These are phyloP conservation scores for Miichthys miiuy DNA, from an alignment of 2,797 vertebrate species.

Conservation along the genomic window DNA sequence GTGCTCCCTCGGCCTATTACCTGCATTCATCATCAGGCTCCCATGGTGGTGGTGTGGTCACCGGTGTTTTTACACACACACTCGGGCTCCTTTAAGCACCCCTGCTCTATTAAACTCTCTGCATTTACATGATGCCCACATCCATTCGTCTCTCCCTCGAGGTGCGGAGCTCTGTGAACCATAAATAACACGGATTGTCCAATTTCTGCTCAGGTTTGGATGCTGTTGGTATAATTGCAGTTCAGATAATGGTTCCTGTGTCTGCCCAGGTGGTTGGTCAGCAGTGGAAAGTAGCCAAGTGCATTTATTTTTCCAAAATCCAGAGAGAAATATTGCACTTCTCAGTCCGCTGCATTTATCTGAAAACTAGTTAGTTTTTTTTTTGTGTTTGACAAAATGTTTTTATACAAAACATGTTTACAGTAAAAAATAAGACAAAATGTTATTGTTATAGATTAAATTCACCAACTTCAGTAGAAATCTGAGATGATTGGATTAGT, in stretches of 20 bases:
- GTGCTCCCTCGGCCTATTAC: conserved; percentile 59
- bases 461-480: neutral
- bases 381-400: neutral
- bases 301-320: conserved; percentile 27
- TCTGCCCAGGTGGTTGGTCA: conserved; percentile 32
- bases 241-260: conserved; percentile 58
- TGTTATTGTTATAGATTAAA: neutral
- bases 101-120: conserved; percentile 56
- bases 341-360: neutral
- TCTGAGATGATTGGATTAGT: neutral
- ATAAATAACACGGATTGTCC: conserved; percentile 65
- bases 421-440: neutral
- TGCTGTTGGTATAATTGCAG: conserved; percentile 60
- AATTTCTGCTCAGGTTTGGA: conserved; percentile 60
- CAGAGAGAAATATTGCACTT: neutral
- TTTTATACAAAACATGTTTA: neutral
- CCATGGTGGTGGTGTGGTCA: conserved; percentile 48
- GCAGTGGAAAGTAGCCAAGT: neutral
- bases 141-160: conserved; percentile 47
- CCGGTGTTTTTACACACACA: conserved; percentile 67
- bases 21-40: conserved; percentile 70
- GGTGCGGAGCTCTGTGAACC: conserved; percentile 42
- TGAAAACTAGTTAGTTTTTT: neutral
- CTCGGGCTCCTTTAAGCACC: conserved; percentile 50
- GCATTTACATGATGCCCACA: conserved; percentile 67